A percentile compares a stretch with the other conserved stretches of the same genome.
These are phyloP conservation scores for Aphelenchoides bicaudatus DNA, from an alignment of 2,888 invertebrate genomes.

Conservation along the genomic window DNA sequence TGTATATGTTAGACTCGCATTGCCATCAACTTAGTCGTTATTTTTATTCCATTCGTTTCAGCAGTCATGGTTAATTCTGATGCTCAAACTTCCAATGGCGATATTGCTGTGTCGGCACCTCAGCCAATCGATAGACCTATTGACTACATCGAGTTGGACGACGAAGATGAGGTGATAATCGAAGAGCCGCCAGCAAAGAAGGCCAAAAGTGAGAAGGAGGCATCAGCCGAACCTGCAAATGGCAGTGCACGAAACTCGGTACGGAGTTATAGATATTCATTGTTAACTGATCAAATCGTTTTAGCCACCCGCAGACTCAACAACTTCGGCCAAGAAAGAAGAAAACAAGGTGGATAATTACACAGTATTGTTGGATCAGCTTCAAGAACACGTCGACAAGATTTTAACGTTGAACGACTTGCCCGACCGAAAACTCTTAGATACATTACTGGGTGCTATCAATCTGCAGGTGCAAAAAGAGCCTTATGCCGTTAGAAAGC, in stretches of 20 bases:
- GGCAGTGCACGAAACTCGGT: too few species aligned
- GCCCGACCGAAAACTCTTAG: constrained; percentile 50
- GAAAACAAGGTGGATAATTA: constrained; percentile 41
- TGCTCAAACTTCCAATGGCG: too few species aligned
- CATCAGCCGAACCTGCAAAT: background rate
- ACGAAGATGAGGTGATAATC: constrained; percentile 29
- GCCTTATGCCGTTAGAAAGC: constrained; percentile 50
- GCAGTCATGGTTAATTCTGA: too few species aligned
- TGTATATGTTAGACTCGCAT: too few species aligned
- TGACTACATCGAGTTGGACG: constrained; percentile 41
- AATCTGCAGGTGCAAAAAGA: constrained; percentile 56
- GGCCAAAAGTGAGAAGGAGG: constrained; percentile 9
- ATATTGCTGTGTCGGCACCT: too few species aligned
- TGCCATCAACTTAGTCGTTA: too few species aligned
- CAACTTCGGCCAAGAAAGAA: constrained; percentile 30
- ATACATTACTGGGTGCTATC: constrained; percentile 52
- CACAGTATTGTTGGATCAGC: constrained; percentile 42
- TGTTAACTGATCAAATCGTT: background rate
- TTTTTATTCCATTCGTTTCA: too few species aligned
- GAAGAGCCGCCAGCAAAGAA: constrained; percentile 24
- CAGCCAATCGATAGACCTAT: too few species aligned
- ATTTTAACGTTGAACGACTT: constrained; percentile 38
- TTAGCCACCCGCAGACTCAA: constrained; percentile 15
- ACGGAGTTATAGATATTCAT: too few species aligned
- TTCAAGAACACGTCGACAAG: constrained; percentile 45